These are phyloP conservation scores for Zoanthus solanderi DNA, from an alignment of 92 coral and sea anemone genomes.

Conservation along the genomic window DNA sequence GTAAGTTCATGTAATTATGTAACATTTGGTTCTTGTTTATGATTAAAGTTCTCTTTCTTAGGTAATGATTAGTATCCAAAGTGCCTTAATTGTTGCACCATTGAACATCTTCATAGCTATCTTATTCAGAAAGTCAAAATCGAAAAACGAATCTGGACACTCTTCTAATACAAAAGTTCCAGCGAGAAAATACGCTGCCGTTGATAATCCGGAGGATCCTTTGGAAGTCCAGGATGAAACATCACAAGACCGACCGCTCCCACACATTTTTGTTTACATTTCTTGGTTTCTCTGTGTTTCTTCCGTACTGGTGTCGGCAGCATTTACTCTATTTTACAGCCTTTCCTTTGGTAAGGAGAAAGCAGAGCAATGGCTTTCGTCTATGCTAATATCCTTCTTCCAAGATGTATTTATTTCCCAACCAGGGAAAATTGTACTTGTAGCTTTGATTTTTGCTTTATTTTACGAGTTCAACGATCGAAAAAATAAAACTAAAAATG, in stretches of 20 bases:
- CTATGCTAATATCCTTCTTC: conserved; percentile 38
- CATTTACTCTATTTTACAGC: conserved; percentile 39
- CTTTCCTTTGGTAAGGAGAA: conserved; percentile 40
- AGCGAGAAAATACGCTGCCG: not conserved
- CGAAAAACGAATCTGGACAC: not conserved
- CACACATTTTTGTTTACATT: conserved; percentile 34
- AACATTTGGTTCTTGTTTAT: not conserved
- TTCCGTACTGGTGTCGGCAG: conserved; percentile 36
- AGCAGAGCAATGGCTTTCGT: conserved; percentile 51
- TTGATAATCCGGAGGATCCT: not conserved
- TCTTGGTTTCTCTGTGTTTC: conserved; percentile 59
- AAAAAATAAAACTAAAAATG: not conserved
- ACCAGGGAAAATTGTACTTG: conserved; percentile 44
- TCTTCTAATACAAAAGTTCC: not conserved
- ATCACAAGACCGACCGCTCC: conserved; percentile 7
- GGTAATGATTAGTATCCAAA: conserved; percentile 20
- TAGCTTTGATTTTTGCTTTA: conserved; percentile 44
- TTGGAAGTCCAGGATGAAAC: not conserved
- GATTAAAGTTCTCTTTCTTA: not conserved
- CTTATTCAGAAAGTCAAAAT: conserved; percentile 13
- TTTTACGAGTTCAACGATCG: not conserved
- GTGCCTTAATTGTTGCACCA: conserved; percentile 16
- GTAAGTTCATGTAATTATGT: too few relatives aligned
- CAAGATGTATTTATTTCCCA: conserved; percentile 57
- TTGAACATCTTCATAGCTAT: conserved; percentile 17